Percentiles rank a stretch among this genome's conserved stretches.
These are phyloP conservation scores for Temnopleurus reevesii DNA, from an alignment of 53 echinoderm and acorn worm species.

Conservation along the genomic window DNA sequence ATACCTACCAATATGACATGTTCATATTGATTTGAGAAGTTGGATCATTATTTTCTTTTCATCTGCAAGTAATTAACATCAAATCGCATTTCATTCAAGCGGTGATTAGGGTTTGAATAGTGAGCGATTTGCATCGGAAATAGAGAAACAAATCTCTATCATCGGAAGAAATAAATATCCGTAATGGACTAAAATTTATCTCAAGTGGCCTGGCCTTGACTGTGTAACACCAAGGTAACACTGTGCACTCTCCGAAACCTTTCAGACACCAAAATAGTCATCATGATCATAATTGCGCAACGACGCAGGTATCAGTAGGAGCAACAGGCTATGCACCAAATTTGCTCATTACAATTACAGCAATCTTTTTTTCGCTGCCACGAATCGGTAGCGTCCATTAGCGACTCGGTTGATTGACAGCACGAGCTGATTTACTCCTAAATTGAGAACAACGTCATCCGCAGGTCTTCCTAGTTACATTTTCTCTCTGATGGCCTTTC, in stretches of 20 bases:
- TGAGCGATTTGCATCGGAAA: background rate
- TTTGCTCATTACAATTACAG: constrained; percentile 3
- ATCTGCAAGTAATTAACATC: background rate
- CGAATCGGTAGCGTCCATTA: constrained; percentile 17
- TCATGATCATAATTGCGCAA: constrained; percentile 17
- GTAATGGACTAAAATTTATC: background rate
- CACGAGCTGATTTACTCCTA: background rate
- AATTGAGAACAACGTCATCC: constrained; percentile 33
- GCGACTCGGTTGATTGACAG: constrained; percentile 13
- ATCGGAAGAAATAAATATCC: background rate
- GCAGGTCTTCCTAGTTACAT: background rate
- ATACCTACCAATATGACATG: no score
- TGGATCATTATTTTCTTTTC: no score
- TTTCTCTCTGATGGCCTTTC: background rate
- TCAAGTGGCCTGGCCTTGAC: constrained; percentile 23
- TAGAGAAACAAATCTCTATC: background rate
- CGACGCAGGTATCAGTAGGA: background rate
- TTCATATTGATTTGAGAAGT: no score
- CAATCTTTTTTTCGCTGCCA: background rate
- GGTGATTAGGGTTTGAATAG: background rate
- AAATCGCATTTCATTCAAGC: background rate
- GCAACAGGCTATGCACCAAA: background rate
- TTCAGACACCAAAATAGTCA: background rate
- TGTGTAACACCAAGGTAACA: no score
- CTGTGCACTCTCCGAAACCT: background rate